A percentile compares a stretch with the other conserved stretches of the same genome.
phyloP scores from a whole-genome alignment of 2,113 vertebrate genomes.

The Heteronetta atricapilla region DNA sequence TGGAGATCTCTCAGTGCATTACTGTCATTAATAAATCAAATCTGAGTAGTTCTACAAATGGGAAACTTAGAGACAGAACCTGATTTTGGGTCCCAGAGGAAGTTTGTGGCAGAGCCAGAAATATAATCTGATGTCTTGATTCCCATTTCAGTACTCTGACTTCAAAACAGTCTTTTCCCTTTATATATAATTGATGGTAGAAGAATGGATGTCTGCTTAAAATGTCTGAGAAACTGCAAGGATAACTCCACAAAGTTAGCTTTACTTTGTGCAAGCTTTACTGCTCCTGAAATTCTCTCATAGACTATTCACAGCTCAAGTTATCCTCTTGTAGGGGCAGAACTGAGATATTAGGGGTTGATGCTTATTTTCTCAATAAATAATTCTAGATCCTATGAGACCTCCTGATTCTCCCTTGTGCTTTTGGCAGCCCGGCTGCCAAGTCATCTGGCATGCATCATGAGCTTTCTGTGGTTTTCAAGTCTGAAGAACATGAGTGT shows the following conservation, averaged over 20 bases:
- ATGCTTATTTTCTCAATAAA: neutral
- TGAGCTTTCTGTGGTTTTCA: neutral
- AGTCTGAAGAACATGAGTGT: neutral
- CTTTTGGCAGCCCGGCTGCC: neutral
- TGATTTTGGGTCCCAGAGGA: neutral
- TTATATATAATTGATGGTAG: neutral
- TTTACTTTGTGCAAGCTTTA: neutral
- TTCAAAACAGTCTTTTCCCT: neutral
- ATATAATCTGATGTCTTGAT: neutral
- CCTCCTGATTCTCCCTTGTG: neutral
- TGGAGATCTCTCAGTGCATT: neutral
- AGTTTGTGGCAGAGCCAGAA: conserved; percentile 2
- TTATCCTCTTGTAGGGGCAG: neutral
- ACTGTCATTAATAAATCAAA: conserved; percentile 32
- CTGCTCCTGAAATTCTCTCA: neutral
- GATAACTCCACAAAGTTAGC: neutral
- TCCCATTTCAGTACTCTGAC: neutral
- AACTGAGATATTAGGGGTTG: neutral
- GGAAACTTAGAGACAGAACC: neutral
- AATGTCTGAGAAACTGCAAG: neutral
- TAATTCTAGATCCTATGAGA: neutral
- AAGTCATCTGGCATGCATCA: neutral
- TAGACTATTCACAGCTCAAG: neutral
- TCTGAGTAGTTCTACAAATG: neutral
- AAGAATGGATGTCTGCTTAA: neutral